These are phyloP conservation scores for Embiotoca jacksoni DNA, from an alignment of 2,113 vertebrate genomes.

Conservation along the genomic window DNA sequence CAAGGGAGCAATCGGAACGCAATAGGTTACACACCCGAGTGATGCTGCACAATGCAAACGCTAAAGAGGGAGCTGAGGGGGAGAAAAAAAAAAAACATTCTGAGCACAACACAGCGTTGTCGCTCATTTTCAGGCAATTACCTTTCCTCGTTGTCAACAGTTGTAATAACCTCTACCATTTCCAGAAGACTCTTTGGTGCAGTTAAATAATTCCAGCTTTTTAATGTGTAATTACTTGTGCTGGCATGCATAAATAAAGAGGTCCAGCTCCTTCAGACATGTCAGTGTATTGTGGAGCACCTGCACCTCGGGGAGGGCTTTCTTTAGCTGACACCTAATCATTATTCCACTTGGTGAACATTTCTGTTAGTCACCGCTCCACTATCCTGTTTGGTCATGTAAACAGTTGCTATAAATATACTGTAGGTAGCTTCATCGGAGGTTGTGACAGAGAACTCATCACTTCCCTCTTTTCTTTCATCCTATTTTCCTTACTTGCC, in stretches of 20 bases:
- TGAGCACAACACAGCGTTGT: conserved; percentile 97
- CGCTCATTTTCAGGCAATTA: conserved; percentile 99
- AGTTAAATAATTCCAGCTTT: conserved; percentile 99
- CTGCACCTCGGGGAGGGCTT: conserved; percentile 95
- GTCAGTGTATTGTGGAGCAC: conserved; percentile 97
- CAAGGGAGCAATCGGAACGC: conserved; percentile 99
- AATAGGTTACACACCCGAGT: conserved; percentile 99
- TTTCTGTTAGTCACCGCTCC: conserved; percentile 98
- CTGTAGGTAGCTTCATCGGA: conserved; percentile 57
- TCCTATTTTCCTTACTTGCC: not conserved
- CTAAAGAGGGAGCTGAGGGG: conserved; percentile 77
- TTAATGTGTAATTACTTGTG: conserved; percentile 98
- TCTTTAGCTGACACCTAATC: conserved; percentile 99
- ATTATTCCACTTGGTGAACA: conserved; percentile 99
- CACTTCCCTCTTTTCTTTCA: not conserved
- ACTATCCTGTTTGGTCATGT: conserved; percentile 89
- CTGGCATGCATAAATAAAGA: conserved; percentile 98
- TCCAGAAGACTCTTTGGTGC: conserved; percentile 95
- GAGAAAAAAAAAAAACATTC: conserved; percentile 82
- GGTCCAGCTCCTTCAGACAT: conserved; percentile 95
- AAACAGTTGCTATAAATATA: conserved; percentile 94
- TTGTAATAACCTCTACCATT: conserved; percentile 99
- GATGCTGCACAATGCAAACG: conserved; percentile 95
- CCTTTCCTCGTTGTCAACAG: conserved; percentile 99
- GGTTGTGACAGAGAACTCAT: conserved; percentile 11